These are phyloP conservation scores for Dasypus novemcinctus DNA, from an alignment of 2,113 vertebrate genomes.

Conservation along the genomic window DNA sequence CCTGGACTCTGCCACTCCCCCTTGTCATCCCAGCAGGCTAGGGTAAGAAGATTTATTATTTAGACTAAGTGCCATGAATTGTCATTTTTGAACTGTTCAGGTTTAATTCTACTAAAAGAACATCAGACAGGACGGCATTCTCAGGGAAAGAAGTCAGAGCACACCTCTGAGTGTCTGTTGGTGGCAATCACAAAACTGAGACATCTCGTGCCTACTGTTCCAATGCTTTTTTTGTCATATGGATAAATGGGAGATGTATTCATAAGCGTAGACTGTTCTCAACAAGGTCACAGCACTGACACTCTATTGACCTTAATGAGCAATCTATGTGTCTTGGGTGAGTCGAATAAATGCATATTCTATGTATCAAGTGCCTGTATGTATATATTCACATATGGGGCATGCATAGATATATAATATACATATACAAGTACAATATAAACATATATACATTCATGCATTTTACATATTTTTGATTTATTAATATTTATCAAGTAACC, in stretches of 20 bases:
- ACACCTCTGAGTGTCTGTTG: not conserved
- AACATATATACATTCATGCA: no score
- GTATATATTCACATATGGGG: not conserved
- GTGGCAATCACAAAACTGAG: fast-evolving
- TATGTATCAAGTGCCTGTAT: fast-evolving
- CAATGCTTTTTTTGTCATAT: not conserved
- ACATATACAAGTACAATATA: no score
- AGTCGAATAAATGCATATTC: fast-evolving
- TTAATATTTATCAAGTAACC: not conserved
- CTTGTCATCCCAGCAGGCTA: not conserved
- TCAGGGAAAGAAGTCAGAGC: not conserved
- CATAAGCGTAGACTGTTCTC: not conserved
- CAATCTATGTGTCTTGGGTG: not conserved
- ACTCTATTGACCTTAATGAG: fast-evolving
- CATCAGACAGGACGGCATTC: not conserved
- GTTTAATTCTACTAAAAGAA: not conserved
- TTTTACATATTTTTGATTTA: not conserved
- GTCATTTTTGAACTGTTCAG: not conserved
- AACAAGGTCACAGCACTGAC: no score
- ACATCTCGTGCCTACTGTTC: not conserved
- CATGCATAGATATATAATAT: no score
- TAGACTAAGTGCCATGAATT: not conserved
- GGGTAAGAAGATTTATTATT: not conserved
- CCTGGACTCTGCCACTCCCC: not conserved
- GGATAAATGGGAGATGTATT: no score